Conservation (phyloP, 2,113 vertebrate genomes). For the Hemichromis elongatus region DNA sequence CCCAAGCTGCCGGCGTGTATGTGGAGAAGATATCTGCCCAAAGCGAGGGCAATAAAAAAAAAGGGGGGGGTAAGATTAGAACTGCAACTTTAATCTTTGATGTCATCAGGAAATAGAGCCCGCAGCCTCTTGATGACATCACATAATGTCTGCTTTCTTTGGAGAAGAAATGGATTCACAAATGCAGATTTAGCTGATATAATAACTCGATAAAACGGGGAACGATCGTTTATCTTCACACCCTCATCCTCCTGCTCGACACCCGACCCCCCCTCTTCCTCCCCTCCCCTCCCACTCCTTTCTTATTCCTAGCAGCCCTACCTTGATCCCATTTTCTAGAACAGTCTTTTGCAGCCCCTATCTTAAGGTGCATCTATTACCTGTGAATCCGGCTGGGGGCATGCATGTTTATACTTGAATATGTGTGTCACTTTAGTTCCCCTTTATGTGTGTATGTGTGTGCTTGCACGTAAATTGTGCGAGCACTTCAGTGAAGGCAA, state of each 20-base stretch:
- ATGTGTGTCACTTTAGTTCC: not conserved
- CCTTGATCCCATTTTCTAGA: slow-evolving; percentile 55
- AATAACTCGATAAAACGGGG: not conserved
- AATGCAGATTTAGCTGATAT: not conserved
- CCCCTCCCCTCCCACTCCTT: not conserved
- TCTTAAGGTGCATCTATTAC: slow-evolving; percentile 33
- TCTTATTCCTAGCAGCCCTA: slow-evolving; percentile 17
- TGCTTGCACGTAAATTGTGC: not conserved
- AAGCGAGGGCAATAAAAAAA: not conserved
- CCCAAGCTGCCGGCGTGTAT: not conserved
- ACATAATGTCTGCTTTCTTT: slow-evolving; percentile 9
- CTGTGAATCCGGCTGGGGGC: slow-evolving; percentile 7
- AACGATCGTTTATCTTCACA: slow-evolving; percentile 15
- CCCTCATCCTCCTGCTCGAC: not conserved
- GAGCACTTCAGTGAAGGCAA: not conserved
- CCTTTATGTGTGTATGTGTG: not conserved
- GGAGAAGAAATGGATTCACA: not conserved
- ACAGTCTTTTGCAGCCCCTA: slow-evolving; percentile 33
- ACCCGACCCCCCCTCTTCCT: not conserved
- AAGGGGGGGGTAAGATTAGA: not conserved
- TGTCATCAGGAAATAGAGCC: slow-evolving; percentile 32
- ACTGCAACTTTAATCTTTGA: slow-evolving; percentile 43
- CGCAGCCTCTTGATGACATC: slow-evolving; percentile 60
- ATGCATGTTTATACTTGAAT: not conserved
- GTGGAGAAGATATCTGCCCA: not conserved